Percentiles rank a stretch among this genome's conserved stretches.
Evolutionary conservation across 2,113 vertebrate species (phyloP).

Genomic region (Eudyptes chrysolophus): DNA sequence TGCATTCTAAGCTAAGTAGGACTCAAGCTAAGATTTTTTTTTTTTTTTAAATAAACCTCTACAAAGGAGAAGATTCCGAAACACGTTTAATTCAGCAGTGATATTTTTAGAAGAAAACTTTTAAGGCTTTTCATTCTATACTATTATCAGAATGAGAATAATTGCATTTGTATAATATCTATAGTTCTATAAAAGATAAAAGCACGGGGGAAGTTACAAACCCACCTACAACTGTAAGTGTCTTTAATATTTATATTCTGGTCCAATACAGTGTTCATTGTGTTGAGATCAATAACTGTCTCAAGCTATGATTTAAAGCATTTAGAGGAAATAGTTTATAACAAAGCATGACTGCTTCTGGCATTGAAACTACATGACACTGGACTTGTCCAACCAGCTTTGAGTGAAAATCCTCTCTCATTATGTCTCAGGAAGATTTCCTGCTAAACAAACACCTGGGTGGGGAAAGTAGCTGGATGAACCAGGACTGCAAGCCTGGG

Average conservation of each 20-base stretch:
- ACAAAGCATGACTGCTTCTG: constrained; percentile 42
- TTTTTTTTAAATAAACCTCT: neutral
- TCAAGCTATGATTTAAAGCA: constrained; percentile 26
- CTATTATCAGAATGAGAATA: neutral
- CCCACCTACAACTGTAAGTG: neutral
- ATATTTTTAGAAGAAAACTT: neutral
- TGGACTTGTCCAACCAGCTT: constrained; percentile 53
- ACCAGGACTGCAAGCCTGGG: constrained; percentile 62
- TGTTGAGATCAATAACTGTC: constrained; percentile 14
- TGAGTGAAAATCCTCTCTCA: constrained; percentile 68
- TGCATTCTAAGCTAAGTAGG: constrained; percentile 45
- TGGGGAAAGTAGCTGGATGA: constrained; percentile 61
- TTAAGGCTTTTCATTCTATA: neutral
- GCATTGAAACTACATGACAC: constrained; percentile 6
- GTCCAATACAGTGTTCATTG: neutral
- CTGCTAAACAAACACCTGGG: constrained; percentile 73
- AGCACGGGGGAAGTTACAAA: constrained; percentile 24
- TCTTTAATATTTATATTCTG: constrained; percentile 4
- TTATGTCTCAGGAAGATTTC: constrained; percentile 40
- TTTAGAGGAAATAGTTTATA: constrained; percentile 19
- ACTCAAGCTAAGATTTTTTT: neutral
- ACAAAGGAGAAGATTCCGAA: neutral
- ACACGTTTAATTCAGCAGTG: neutral
- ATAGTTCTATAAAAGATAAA: constrained; percentile 5
- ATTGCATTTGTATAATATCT: neutral